Percentiles rank a stretch among this genome's conserved stretches.
These are phyloP conservation scores for Musca domestica DNA, from an alignment of 1,140 invertebrate species.

Conservation along the genomic window DNA sequence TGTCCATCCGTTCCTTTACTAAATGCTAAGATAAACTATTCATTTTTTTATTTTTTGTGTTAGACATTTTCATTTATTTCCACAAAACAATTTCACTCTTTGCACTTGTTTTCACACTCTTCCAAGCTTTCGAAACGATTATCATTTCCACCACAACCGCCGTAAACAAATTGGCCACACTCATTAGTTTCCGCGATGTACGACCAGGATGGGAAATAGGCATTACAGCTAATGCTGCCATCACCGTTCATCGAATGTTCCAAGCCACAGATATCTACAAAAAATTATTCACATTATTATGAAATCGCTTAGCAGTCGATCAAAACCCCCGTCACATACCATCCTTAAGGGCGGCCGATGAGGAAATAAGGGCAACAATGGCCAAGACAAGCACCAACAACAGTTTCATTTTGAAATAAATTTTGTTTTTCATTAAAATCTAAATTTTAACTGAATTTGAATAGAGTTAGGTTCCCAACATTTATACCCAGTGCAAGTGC, in stretches of 20 bases:
- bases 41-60: no score
- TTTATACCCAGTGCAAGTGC: no score
- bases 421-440: no score
- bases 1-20: no score
- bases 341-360: background rate
- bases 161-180: slow-evolving; percentile 79
- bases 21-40: no score
- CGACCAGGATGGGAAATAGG: slow-evolving; percentile 49
- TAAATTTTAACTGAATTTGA: no score
- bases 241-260: slow-evolving; percentile 28
- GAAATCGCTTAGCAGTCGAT: no score
- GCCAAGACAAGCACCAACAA: background rate
- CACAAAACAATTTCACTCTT: no score
- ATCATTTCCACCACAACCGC: slow-evolving; percentile 83
- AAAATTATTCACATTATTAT: no score
- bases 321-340: background rate
- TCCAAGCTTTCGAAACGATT: slow-evolving; percentile 81
- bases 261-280: slow-evolving; percentile 31
- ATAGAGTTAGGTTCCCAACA: no score
- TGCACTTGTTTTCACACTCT: slow-evolving; percentile 71
- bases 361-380: background rate
- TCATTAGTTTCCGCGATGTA: slow-evolving; percentile 68
- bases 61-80: no score
- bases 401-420: slow-evolving; percentile 15
- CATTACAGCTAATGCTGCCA: slow-evolving; percentile 28